These are phyloP conservation scores for Hypomesus transpacificus DNA, from an alignment of 2,113 vertebrate species.

Conservation along the genomic window DNA sequence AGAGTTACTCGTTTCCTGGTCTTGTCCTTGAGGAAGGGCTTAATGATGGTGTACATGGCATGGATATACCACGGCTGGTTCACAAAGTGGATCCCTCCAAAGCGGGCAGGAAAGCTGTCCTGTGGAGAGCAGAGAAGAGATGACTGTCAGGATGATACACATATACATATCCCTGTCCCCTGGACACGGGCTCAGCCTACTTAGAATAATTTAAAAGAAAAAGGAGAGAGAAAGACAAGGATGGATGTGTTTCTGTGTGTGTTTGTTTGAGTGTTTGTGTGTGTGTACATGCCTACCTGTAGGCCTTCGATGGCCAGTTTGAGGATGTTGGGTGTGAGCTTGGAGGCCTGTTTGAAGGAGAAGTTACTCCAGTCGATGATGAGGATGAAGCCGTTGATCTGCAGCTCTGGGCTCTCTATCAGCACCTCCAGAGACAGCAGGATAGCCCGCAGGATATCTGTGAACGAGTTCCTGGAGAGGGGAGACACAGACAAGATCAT, in stretches of 20 bases:
- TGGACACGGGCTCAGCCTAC: too few species aligned
- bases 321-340: conserved; percentile 96
- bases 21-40: conserved; percentile 98
- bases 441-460: conserved; percentile 96
- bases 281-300: conserved; percentile 76
- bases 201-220: too few species aligned
- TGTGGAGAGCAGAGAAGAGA: conserved; percentile 42
- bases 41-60: conserved; percentile 95
- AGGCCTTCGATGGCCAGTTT: conserved; percentile 95
- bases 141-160: too few species aligned
- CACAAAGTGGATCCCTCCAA: conserved; percentile 98
- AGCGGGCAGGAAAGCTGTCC: conserved; percentile 97
- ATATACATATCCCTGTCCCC: too few species aligned
- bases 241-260: background rate
- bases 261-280: background rate
- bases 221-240: background rate
- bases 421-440: conserved; percentile 95
- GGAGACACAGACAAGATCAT: too few species aligned
- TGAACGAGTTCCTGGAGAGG: conserved; percentile 67
- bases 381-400: conserved; percentile 97
- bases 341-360: conserved; percentile 99
- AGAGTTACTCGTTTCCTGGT: conserved; percentile 91
- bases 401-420: conserved; percentile 96
- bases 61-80: conserved; percentile 99
- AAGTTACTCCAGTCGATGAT: conserved; percentile 99